Conservation (phyloP, 2,797 vertebrate genomes). For the Gymnocypris eckloni region DNA sequence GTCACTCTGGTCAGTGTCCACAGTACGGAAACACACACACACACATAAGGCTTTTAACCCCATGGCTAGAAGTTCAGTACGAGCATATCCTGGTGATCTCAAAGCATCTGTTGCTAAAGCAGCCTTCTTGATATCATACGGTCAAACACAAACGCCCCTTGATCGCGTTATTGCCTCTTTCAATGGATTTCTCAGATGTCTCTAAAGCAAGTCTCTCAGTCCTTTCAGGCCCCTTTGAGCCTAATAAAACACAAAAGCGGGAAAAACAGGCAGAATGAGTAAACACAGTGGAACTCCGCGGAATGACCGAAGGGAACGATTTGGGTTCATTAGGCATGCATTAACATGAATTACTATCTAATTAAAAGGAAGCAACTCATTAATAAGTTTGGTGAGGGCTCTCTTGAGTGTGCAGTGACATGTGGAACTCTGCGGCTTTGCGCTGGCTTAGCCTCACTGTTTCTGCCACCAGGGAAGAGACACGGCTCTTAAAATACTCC, state of each 20-base stretch:
- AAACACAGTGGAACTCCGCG: conserved; percentile 78
- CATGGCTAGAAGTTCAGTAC: conserved; percentile 5
- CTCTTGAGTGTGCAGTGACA: conserved; percentile 66
- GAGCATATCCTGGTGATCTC: background rate
- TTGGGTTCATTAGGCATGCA: conserved; percentile 83
- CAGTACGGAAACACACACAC: background rate
- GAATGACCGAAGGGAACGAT: conserved; percentile 81
- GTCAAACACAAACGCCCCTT: conserved; percentile 12
- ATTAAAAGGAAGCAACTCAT: conserved; percentile 85
- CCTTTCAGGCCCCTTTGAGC: conserved; percentile 64
- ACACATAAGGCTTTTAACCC: conserved; percentile 19
- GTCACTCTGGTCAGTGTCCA: conserved; percentile 58
- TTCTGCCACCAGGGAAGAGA: conserved; percentile 22
- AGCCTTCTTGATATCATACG: conserved; percentile 22
- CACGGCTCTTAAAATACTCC: conserved; percentile 25
- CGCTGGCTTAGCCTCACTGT: conserved; percentile 17
- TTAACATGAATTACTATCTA: conserved; percentile 86
- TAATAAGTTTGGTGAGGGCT: conserved; percentile 82
- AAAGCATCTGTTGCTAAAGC: conserved; percentile 30
- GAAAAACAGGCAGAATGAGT: conserved; percentile 77
- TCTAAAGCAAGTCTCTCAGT: conserved; percentile 39
- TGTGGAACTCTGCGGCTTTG: conserved; percentile 36
- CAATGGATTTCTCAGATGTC: conserved; percentile 58
- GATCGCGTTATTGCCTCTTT: conserved; percentile 33
- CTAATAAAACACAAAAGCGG: conserved; percentile 79